Percentiles rank a stretch among this genome's conserved stretches.
These are phyloP conservation scores for Hippoglossus stenolepis DNA, from an alignment of 2,113 vertebrate species.

Conservation along the genomic window DNA sequence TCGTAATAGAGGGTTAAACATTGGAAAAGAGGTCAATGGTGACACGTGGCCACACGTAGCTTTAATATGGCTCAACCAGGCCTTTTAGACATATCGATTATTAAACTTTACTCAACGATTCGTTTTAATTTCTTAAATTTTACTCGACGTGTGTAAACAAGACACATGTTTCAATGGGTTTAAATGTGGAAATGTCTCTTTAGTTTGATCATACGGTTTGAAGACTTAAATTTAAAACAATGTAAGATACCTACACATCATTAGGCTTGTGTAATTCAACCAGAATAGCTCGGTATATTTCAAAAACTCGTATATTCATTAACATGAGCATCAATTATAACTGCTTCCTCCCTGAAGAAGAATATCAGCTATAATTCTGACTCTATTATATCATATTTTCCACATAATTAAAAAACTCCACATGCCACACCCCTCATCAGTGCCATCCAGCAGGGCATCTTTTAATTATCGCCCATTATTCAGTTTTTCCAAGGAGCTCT, in stretches of 20 bases:
- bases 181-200: background rate
- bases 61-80: slow-evolving; percentile 33
- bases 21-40: slow-evolving; percentile 53
- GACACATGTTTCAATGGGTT: background rate
- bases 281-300: background rate
- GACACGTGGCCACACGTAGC: slow-evolving; percentile 72
- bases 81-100: slow-evolving; percentile 5
- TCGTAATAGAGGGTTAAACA: slow-evolving; percentile 26
- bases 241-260: background rate
- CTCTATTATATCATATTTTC: slow-evolving; percentile 29
- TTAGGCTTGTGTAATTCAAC: background rate
- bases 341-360: slow-evolving; percentile 10
- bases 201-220: background rate
- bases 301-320: slow-evolving; percentile 4
- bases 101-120: background rate
- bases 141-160: slow-evolving; percentile 1
- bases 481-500: background rate
- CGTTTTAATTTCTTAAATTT: background rate
- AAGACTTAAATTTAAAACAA: background rate
- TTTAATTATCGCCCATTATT: slow-evolving; percentile 28
- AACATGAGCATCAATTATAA: slow-evolving; percentile 2
- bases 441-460: slow-evolving; percentile 19
- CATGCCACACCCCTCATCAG: slow-evolving; percentile 40
- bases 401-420: slow-evolving; percentile 31
- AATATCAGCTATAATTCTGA: slow-evolving; percentile 28